Conservation (phyloP, 2,888 invertebrate species). For the Atrina japonica region DNA sequence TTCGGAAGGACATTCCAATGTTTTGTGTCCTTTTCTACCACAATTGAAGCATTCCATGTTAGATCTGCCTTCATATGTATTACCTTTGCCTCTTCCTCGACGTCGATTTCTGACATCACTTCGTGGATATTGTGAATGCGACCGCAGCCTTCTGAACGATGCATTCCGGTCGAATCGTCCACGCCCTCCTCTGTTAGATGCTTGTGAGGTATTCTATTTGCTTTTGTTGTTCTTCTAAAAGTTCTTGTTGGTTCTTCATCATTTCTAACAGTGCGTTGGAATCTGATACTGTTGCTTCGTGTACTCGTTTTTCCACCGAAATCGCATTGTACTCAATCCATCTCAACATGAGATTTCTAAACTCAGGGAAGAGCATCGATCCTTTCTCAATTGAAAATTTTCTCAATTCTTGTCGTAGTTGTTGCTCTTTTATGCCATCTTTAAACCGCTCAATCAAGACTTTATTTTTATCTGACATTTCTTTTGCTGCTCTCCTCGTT, state of each 20-base stretch:
- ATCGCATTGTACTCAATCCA: conserved; percentile 8
- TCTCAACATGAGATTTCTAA: conserved; percentile 2
- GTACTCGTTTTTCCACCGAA: no score
- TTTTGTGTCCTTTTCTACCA: conserved; percentile 11
- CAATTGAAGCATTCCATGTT: conserved; percentile 6
- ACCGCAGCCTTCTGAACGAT: no score
- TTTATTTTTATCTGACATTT: background rate
- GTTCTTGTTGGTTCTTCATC: background rate
- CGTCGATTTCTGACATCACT: no score
- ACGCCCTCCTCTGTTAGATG: background rate
- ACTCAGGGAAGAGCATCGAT: background rate
- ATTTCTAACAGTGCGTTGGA: background rate
- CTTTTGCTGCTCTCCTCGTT: background rate
- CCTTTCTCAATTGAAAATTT: no score
- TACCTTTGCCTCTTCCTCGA: no score
- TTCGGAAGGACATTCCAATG: conserved; percentile 18
- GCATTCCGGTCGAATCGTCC: no score
- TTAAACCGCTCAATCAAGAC: background rate
- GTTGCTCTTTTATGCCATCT: background rate
- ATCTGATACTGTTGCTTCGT: background rate
- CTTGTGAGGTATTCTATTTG: background rate
- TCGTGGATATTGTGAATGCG: no score
- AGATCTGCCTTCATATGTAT: no score
- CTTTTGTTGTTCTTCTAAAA: background rate
- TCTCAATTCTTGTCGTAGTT: background rate